These are phyloP conservation scores for Sesia bembeciformis DNA, from an alignment of 2,888 invertebrate genomes.

Conservation along the genomic window DNA sequence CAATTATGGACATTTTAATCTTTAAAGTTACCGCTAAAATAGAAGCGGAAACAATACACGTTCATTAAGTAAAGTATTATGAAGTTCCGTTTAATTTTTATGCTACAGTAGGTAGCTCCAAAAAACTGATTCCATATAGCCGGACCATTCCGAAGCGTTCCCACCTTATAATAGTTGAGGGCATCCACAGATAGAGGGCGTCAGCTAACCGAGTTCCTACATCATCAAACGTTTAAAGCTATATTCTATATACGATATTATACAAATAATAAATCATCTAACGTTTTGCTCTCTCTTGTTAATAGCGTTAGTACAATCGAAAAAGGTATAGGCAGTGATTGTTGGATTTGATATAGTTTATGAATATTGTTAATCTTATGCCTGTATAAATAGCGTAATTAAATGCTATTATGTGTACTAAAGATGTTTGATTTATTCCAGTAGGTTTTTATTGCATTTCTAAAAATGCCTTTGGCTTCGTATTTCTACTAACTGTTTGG, in stretches of 20 bases:
- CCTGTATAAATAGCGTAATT: conserved; percentile 74
- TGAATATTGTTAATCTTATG: conserved; percentile 74
- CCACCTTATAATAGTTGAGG: no score
- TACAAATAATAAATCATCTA: conserved; percentile 42
- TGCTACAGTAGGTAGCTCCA: no score
- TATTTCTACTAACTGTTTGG: conserved; percentile 36
- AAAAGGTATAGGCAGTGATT: conserved; percentile 69
- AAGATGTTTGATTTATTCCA: conserved; percentile 66
- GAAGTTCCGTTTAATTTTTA: no score
- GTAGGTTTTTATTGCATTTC: conserved; percentile 31
- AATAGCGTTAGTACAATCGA: conserved; percentile 68
- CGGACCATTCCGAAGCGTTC: no score
- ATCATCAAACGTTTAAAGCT: conserved; percentile 29
- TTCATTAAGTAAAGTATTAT: no score
- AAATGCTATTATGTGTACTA: conserved; percentile 72
- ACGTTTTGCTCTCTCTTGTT: conserved; percentile 68
- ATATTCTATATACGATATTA: conserved; percentile 36
- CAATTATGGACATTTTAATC: conserved; percentile 43
- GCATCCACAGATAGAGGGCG: background rate
- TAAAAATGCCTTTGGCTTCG: conserved; percentile 25
- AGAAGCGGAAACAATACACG: background rate
- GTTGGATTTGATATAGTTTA: conserved; percentile 76
- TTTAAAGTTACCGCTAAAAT: conserved; percentile 18
- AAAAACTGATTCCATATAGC: no score
- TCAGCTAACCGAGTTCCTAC: conserved; percentile 44